Conservation (phyloP, 1,140 invertebrate species). For the Hylyphantes graminicola region DNA sequence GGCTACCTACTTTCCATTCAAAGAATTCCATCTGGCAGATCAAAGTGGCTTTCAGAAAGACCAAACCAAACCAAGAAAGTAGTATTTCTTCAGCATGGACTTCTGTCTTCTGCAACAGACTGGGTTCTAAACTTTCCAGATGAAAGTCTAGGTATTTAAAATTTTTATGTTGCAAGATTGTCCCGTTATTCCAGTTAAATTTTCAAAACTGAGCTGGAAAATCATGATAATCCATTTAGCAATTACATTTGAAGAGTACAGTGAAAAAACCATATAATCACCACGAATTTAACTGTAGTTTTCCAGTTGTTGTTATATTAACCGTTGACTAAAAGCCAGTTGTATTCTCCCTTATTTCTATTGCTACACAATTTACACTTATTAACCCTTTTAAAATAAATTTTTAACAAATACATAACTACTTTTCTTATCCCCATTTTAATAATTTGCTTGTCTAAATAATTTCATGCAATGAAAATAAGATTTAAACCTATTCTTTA, state of each 20-base stretch:
- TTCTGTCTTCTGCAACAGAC: slow-evolving; percentile 41
- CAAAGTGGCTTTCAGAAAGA: background rate
- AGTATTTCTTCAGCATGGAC: slow-evolving; percentile 57
- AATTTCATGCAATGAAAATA: too few species aligned
- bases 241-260: background rate
- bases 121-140: slow-evolving; percentile 52
- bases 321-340: too few species aligned
- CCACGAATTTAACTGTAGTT: too few species aligned
- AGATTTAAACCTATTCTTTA: too few species aligned
- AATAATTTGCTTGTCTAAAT: too few species aligned
- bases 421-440: too few species aligned
- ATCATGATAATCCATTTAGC: background rate
- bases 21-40: slow-evolving; percentile 72
- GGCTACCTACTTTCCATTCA: slow-evolving; percentile 79
- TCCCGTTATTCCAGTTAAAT: too few species aligned
- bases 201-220: background rate
- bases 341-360: background rate
- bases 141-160: slow-evolving; percentile 41
- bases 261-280: too few species aligned
- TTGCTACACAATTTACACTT: background rate
- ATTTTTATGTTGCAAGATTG: background rate
- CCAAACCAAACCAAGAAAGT: background rate
- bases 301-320: too few species aligned
- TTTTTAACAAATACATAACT: too few species aligned
- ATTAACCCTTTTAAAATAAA: background rate